These are phyloP conservation scores for Mobula birostris DNA, from an alignment of 2,113 vertebrate genomes.

Conservation along the genomic window DNA sequence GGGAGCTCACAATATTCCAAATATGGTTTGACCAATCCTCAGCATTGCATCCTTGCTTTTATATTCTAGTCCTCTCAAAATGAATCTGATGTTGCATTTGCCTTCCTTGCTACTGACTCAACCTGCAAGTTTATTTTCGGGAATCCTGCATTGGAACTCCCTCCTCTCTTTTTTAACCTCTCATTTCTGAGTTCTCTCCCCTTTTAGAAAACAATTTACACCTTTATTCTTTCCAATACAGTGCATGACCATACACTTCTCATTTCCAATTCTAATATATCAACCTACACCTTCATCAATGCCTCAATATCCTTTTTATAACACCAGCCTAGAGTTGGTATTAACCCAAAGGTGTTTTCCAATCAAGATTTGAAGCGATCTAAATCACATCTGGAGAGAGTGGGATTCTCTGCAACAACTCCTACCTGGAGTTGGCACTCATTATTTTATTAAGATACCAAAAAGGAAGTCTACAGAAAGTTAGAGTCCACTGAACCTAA, in stretches of 20 bases:
- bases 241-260: neutral
- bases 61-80: too few species aligned
- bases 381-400: neutral
- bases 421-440: neutral
- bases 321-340: neutral
- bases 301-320: neutral
- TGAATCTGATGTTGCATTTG: too few species aligned
- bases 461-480: neutral
- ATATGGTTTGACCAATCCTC: too few species aligned
- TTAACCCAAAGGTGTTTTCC: neutral
- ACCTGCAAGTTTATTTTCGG: too few species aligned
- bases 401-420: neutral
- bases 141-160: too few species aligned
- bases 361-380: neutral
- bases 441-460: neutral
- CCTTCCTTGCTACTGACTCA: too few species aligned
- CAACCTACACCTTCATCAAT: neutral
- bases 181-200: too few species aligned
- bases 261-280: neutral
- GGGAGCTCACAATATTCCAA: too few species aligned
- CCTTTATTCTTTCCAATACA: too few species aligned
- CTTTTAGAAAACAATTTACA: too few species aligned
- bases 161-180: too few species aligned
- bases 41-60: too few species aligned
- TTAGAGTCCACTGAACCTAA: neutral